Base-by-base conservation (phyloP, 2,888 invertebrate species). In the Leptopilina drosophilae region DNA sequence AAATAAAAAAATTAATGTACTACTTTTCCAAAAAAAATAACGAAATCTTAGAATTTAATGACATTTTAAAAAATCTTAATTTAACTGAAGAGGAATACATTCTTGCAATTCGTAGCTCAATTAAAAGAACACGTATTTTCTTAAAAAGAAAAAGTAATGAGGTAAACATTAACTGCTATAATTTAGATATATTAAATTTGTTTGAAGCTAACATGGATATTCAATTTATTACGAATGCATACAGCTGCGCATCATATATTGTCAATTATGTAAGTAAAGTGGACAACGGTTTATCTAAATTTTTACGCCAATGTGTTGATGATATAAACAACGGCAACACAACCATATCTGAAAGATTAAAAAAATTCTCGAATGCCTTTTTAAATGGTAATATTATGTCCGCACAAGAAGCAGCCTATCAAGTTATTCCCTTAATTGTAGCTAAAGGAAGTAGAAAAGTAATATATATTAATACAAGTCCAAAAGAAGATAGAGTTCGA, bases 351-450 rank as follows among this genome's bases (percentile, higher is more conserved):
- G 56, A 75, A 26, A 75, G 53, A 56, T 56, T 75, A 9, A 12
- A n/a, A 56, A 56, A 75, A 75, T 20, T 20, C 56, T 15, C 56
- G 11, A 75, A 75, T 26, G 56, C 33, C 4, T 75, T 75, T 56
- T 56, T 75, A 56, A 75, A 75, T n/a, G 56, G 56, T 12, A 75
- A 59, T 33, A 14, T 75, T 11, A 75, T 75, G 75, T 75, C 75
- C 5, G 69, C 69, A 15, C 64, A 64, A 64, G 64, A 64, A 33
- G 64, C 64, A 26, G 69, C 69, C 4, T 69, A 46, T 53, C 69
- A 69, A 42, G 69, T 69, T 46, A 8, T 42, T 49, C 42, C 69
- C 8, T 69, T 69, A 69, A 15, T 53, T 9, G 8, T 69, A 15
- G 53, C 46, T 69, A 49, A 69, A n/a, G 46, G 7, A 42, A 69